Base-by-base conservation (phyloP, 2,888 invertebrate genomes). In the Leptopilina myrica region DNA sequence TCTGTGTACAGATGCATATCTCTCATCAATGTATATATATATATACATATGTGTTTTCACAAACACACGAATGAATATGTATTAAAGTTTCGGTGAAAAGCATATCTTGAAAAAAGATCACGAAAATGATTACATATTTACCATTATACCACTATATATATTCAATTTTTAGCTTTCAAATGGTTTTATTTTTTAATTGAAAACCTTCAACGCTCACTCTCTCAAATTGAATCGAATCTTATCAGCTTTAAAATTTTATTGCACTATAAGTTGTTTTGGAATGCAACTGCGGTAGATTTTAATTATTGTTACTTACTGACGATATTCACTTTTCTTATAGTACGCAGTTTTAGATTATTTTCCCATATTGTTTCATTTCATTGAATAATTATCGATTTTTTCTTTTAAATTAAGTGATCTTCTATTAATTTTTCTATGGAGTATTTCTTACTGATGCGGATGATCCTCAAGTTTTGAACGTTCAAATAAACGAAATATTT, bases 241-340 rank as follows among this genome's bases (percentile, higher is more conserved):
- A 73, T 73, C 73, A 73, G 73, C 56, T 73, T 73, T 73, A 73
- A 73, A 73, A 73, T 73, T 73, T 73, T 73, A 73, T 59, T 56
- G 11, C 14, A 12, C 73, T 73, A 56, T 56, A 73, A 73, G 56
- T 73, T 53, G 14, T 56, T 33, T 33, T 56, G 33, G 73, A 73
- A 73, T 73, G 73, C 73, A 56, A 73, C 73, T 56, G 73, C 40
- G 53, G 73, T 56, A 33, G 56, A 73, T 73, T 73, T 73, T 73
- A 73, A 73, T 73, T 73, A 73, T 56, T 73, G 59, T 59, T 9
- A 59, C n/a, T 59, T n/a, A 5, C 15, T 43, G 43, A 43, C 59
- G 59, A 56, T 56, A 14, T n/a, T 56, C 14, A 33, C 33, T 33
- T 33, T 33, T 33, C 33, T 33, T 33, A 33, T 33, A 33, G 12